Conservation (phyloP, 2,888 invertebrate species). For the Ichneumoninae sp. region DNA sequence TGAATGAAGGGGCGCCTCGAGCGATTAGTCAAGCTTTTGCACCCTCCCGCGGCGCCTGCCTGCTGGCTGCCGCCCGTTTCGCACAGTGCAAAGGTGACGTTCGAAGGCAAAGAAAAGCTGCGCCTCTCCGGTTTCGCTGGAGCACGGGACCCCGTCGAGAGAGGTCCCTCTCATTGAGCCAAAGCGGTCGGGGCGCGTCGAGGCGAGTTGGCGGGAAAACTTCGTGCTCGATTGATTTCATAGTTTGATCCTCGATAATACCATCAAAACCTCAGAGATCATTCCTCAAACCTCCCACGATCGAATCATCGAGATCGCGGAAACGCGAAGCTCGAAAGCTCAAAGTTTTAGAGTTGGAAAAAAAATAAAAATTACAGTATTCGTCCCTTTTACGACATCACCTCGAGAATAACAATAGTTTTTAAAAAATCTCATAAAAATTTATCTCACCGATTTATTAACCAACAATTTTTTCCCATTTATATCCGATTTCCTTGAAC, state of each 20-base stretch:
- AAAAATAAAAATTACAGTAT: too few relatives aligned
- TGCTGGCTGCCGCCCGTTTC: background rate
- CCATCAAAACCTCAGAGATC: background rate
- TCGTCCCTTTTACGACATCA: too few relatives aligned
- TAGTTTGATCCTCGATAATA: slow-evolving; percentile 33
- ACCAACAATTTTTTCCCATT: background rate
- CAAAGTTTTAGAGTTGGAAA: too few relatives aligned
- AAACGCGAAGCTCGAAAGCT: background rate
- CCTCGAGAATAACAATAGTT: too few relatives aligned
- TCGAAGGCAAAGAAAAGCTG: slow-evolving; percentile 17
- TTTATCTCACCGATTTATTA: background rate
- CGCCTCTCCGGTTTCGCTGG: background rate
- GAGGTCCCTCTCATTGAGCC: slow-evolving; percentile 33
- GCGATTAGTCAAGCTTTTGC: slow-evolving; percentile 66
- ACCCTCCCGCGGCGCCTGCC: slow-evolving; percentile 55
- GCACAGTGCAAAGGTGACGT: slow-evolving; percentile 46
- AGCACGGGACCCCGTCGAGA: slow-evolving; percentile 1
- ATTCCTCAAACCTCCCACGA: background rate
- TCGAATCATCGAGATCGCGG: slow-evolving; percentile 27
- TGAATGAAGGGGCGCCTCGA: slow-evolving; percentile 72
- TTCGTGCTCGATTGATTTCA: slow-evolving; percentile 32
- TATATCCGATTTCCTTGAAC: slow-evolving; percentile 2
- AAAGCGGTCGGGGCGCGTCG: slow-evolving; percentile 33
- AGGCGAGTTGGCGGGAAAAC: slow-evolving; percentile 64
- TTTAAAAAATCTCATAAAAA: background rate